Evolutionary conservation across 2,113 vertebrate species (phyloP), one percentile per base, ranked within the genome.

Genomic region (rat (Rattus norvegicus)): DNA sequence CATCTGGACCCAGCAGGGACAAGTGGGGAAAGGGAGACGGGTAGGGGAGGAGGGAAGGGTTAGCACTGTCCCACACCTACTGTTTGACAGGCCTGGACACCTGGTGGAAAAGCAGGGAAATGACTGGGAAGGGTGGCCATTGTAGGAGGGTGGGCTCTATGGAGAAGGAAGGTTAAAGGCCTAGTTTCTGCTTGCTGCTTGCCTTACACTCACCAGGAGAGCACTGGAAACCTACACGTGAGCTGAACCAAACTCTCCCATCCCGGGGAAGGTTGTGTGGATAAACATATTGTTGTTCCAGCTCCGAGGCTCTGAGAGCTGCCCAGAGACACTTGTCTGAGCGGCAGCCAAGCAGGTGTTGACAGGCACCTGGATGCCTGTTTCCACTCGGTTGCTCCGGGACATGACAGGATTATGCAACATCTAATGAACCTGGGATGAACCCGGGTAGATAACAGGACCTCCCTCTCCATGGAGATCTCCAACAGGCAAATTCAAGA

Each of bases 401-500:
- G 43, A 39, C 61, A 54, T 7, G 1, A 56, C 28, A 19, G 36
- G 4, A 11, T 83, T 72, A 69, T 81, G 43, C 63, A 75, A 84
- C 22, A 43, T 30, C 86, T 70, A 61, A 72, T n/a, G 56, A 65
- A 30, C 83, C 61, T 65, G 61, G 61, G 75, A 14, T 84, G 24
- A 80, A 56, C 49, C 39, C 12, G 10, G 54, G 73, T 4, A 47
- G 75, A 43, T 22, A 54, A 22, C 52, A 11, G 83, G 10, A 63
- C 52, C 52, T 90, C 56, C 30, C n/a, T 93, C 75, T 90, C 80
- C 19, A 14, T 65, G 56, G 73, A 93, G 54, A 56, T 33, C 43
- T 87, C 47, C 26, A 65, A 69, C 73, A 61, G 65, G 67, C 81
- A 33, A 80, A 86, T 86, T 89, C 69, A 76, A 86, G 30, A 95